Evolutionary conservation across 2,888 invertebrate species (phyloP).

Genomic region (Leucophenga montana): DNA sequence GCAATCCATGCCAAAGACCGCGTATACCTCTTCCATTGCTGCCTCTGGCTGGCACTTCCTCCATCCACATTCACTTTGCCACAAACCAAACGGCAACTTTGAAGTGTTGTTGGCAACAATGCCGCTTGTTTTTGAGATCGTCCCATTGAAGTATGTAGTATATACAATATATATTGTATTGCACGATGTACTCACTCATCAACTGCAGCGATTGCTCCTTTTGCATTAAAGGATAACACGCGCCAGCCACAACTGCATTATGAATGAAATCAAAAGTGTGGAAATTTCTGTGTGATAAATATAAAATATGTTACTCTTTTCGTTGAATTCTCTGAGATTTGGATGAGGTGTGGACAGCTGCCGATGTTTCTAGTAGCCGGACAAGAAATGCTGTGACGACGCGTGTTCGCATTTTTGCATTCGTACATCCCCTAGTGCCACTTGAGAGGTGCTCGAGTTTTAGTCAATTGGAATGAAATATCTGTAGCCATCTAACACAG

Average conservation of each 20-base stretch:
- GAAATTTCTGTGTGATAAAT: conserved; percentile 56
- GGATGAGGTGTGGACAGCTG: conserved; percentile 14
- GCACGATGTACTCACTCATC: background rate
- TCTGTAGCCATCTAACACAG: conserved; percentile 5
- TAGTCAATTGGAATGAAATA: background rate
- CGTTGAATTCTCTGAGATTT: background rate
- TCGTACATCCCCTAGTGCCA: background rate
- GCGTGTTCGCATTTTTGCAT: conserved; percentile 16
- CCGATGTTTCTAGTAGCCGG: background rate
- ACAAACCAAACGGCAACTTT: conserved; percentile 64
- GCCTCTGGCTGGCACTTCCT: background rate
- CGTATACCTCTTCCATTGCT: conserved; percentile 28
- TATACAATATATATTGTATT: background rate
- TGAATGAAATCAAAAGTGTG: conserved; percentile 62
- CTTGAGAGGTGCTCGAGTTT: background rate
- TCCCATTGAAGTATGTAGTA: conserved; percentile 4
- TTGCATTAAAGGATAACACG: conserved; percentile 61
- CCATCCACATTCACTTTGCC: conserved; percentile 30
- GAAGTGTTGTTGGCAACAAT: conserved; percentile 24
- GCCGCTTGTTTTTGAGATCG: conserved; percentile 15
- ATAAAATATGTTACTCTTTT: conserved; percentile 41
- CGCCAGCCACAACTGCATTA: conserved; percentile 50
- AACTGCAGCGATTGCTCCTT: conserved; percentile 14
- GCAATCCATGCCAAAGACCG: conserved; percentile 40
- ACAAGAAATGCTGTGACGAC: background rate